These are phyloP conservation scores for Opisthocomus hoazin DNA, from an alignment of 2,113 vertebrate species.

Conservation along the genomic window DNA sequence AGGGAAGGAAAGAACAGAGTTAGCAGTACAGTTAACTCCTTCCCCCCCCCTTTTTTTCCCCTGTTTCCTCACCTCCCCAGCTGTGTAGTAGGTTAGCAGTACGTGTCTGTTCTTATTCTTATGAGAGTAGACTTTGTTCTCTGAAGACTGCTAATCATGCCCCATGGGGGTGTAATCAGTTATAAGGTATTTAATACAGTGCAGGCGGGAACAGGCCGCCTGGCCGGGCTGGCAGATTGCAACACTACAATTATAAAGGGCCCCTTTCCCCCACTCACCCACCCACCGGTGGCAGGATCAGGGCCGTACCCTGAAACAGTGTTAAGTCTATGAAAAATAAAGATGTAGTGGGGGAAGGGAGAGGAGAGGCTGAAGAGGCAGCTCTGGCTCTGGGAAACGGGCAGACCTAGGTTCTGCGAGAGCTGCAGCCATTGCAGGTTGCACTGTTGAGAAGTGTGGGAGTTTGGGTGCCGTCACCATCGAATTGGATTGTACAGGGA, in stretches of 20 bases:
- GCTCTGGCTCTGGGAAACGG: conserved; percentile 26
- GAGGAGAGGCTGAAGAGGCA: conserved; percentile 1
- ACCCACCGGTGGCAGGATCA: conserved; percentile 46
- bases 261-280: conserved; percentile 62
- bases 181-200: conserved; percentile 79
- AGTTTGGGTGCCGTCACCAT: background rate
- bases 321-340: conserved; percentile 53
- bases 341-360: conserved; percentile 44
- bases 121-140: conserved; percentile 84
- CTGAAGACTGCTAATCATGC: conserved; percentile 77
- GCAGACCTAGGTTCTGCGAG: background rate
- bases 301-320: conserved; percentile 48
- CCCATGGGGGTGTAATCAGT: conserved; percentile 79
- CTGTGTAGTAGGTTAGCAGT: conserved; percentile 68
- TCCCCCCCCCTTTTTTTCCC: background rate
- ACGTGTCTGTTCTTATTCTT: conserved; percentile 74
- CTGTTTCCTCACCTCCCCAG: conserved; percentile 59
- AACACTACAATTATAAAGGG: conserved; percentile 75
- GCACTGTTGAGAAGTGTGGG: background rate
- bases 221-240: conserved; percentile 73
- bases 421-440: background rate
- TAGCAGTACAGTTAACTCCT: background rate
- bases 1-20: background rate
- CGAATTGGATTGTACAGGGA: background rate
- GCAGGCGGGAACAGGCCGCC: conserved; percentile 78